Percentiles rank a stretch among this genome's conserved stretches.
These are phyloP conservation scores for Clitarchus hookeri DNA, from an alignment of 2,888 invertebrate genomes.

Conservation along the genomic window DNA sequence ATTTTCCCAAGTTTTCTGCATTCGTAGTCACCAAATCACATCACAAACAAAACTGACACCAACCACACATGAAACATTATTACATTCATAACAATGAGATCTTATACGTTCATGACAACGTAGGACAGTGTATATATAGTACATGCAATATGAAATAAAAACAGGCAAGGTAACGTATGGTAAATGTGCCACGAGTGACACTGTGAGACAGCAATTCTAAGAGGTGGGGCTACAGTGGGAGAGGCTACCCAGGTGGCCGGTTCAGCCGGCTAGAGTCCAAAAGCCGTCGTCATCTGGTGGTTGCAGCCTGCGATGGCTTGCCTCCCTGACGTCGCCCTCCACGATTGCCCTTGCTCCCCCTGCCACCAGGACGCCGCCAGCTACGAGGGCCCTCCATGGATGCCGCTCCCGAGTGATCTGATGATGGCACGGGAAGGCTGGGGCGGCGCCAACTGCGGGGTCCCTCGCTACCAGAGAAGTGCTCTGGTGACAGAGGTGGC, in stretches of 20 bases:
- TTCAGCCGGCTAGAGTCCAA: slow-evolving; percentile 19
- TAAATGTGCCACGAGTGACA: too few relatives aligned
- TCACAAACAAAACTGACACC: too few relatives aligned
- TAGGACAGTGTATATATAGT: too few relatives aligned
- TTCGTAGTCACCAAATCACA: too few relatives aligned
- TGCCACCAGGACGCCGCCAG: slow-evolving; percentile 35
- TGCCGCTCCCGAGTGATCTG: neutral
- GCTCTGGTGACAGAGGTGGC: neutral
- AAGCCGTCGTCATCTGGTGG: slow-evolving; percentile 43
- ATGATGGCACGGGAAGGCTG: neutral
- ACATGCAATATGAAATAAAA: neutral
- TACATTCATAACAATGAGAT: too few relatives aligned
- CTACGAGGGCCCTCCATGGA: slow-evolving; percentile 28
- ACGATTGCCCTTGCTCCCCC: slow-evolving; percentile 31
- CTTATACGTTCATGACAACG: too few relatives aligned
- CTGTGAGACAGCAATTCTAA: neutral
- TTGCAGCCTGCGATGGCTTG: slow-evolving; percentile 36
- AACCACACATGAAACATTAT: too few relatives aligned
- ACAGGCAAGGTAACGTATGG: neutral
- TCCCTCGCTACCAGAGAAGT: neutral
- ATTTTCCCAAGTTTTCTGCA: too few relatives aligned
- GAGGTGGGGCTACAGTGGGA: neutral
- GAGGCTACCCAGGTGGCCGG: slow-evolving; percentile 26
- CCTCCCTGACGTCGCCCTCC: slow-evolving; percentile 32
- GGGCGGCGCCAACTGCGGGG: slow-evolving; percentile 17